Evolutionary conservation across 2,797 vertebrate genomes (phyloP), one percentile per base, ranked within the genome.

Genomic region (Takifugu rubripes): DNA sequence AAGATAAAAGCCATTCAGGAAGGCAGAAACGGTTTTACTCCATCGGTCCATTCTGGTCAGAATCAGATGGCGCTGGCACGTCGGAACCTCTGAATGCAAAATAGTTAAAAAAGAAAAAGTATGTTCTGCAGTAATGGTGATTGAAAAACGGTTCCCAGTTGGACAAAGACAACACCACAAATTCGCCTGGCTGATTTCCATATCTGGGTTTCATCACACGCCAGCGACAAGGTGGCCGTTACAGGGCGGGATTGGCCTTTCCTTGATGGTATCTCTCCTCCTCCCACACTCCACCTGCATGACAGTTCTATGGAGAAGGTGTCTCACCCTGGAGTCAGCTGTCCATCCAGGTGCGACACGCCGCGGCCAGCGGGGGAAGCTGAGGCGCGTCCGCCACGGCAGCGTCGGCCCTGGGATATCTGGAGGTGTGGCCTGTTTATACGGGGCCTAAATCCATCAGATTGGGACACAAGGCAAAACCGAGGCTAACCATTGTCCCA

Each of bases 301-400:
- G 21, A 21, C 21, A 21, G 21, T 21, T 21, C 21, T 21, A 21
- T 21, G 21, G 21, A 21, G 1, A 21, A 72, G 58, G 64, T 58
- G 77, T 58, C 50, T 81, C 61, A 64, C 78, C 82, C 81, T 46
- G 78, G 70, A 72, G 66, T 75, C 15, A 42, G 55, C 65, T 60
- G 57, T 61, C 76, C 77, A 75, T 73, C 77, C 74, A 81, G 57
- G 63, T 69, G 70, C 52, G 24, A 76, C 59, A 77, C 61, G 56
- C 46, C 6, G 31, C 26, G 59, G 43, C 64, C 68, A 26, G 31
- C 25, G 36, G 56, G 25, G 26, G 67, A 71, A 66, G 56, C 66
- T 59, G 51, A 5, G 54, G 46, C 16, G 21, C 21, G 21, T 1
- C 21, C 21, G 21, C 21, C 21, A 21, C 21, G 1, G 21, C 21